A percentile compares a stretch with the other conserved stretches of the same genome.
Evolutionary conservation across 2,888 invertebrate species (phyloP).

Genomic region (Dryadula phaetusa): DNA sequence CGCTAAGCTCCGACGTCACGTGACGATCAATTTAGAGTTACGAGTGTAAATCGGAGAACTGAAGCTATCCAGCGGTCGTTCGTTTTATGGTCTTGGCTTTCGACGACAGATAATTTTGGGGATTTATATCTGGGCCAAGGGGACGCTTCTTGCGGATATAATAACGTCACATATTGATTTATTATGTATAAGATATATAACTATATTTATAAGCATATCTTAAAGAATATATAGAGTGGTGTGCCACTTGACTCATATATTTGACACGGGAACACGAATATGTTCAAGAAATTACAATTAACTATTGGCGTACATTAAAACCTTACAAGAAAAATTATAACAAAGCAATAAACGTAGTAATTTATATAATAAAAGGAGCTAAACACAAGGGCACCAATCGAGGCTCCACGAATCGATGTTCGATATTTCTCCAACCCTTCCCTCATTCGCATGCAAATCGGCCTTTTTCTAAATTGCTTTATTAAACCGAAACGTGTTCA

Average conservation of each 20-base stretch:
- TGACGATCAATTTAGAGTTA: slow-evolving; percentile 67
- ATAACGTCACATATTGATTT: slow-evolving; percentile 11
- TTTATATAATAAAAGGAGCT: slow-evolving; percentile 7
- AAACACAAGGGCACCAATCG: neutral
- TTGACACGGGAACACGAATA: too few species aligned
- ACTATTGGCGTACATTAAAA: too few species aligned
- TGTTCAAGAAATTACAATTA: too few species aligned
- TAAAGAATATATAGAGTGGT: neutral
- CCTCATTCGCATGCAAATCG: slow-evolving; percentile 75
- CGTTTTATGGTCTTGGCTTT: slow-evolving; percentile 38
- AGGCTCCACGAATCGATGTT: slow-evolving; percentile 31
- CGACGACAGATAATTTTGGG: slow-evolving; percentile 39
- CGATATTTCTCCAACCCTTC: slow-evolving; percentile 59
- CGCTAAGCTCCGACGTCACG: slow-evolving; percentile 57
- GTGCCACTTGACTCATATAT: too few species aligned
- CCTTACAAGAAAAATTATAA: neutral
- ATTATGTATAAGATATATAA: neutral
- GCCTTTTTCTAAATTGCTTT: slow-evolving; percentile 79
- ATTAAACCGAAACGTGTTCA: slow-evolving; percentile 79
- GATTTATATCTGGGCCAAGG: slow-evolving; percentile 25
- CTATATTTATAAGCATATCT: neutral
- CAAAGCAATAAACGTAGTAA: neutral
- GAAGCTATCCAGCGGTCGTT: slow-evolving; percentile 44
- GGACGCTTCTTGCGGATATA: slow-evolving; percentile 19
- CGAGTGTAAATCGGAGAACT: slow-evolving; percentile 54